These are phyloP conservation scores for Felis catus DNA, from an alignment of 2,113 vertebrate genomes.

Conservation along the genomic window F.catus_Fca126_mat1.0 CM031414.1:68166001-68166500, in stretches of 20 bases:
- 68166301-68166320: not conserved
- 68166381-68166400: too few relatives aligned
- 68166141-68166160: not conserved
- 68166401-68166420: too few relatives aligned
- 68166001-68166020: not conserved
- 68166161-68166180: not conserved
- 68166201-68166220: not conserved
- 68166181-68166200: not conserved
- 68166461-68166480: too few relatives aligned
- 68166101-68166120: not conserved
- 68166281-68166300: not conserved
- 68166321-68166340: not conserved
- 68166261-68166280: not conserved
- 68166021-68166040: not conserved
- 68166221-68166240: not conserved
- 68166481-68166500: too few relatives aligned
- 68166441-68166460: too few relatives aligned
- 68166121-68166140: not conserved
- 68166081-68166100: not conserved
- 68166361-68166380: not conserved
- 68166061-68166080: not conserved
- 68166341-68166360: not conserved
- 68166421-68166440: too few relatives aligned
- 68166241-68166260: not conserved
- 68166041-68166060: not conserved